phyloP scores from a whole-genome alignment of 2,888 invertebrate genomes.

The Octonoba sinensis region DNA sequence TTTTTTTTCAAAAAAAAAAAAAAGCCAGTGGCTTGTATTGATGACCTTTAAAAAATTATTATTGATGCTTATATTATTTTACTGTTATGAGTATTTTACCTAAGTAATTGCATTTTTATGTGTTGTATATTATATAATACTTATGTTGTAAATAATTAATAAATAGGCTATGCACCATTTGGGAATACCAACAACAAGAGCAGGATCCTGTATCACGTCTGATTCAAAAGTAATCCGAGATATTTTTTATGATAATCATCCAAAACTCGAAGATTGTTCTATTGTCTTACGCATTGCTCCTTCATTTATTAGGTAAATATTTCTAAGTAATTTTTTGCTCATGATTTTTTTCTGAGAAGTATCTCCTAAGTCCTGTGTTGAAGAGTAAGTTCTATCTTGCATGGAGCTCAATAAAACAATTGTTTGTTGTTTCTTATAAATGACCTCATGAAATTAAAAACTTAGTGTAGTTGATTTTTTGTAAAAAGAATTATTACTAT shows the following conservation, averaged over 20 bases:
- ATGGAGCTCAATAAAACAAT: no score
- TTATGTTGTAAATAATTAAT: slow-evolving; percentile 21
- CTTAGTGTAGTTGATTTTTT: no score
- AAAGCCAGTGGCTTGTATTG: no score
- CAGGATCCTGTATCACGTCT: slow-evolving; percentile 76
- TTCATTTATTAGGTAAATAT: slow-evolving; percentile 71
- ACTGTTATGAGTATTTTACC: no score
- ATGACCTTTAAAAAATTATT: no score
- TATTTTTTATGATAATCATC: slow-evolving; percentile 76
- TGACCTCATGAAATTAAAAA: no score
- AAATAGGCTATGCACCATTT: slow-evolving; percentile 72
- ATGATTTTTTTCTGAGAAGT: background rate
- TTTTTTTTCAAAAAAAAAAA: slow-evolving; percentile 1
- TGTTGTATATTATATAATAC: background rate
- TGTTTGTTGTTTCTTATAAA: no score
- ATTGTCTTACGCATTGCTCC: slow-evolving; percentile 76
- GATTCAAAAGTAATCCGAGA: slow-evolving; percentile 77
- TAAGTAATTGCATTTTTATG: background rate
- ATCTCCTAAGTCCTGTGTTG: no score
- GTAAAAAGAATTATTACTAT: no score
- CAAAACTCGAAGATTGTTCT: slow-evolving; percentile 75
- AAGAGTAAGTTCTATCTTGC: no score
- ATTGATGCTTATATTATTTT: no score
- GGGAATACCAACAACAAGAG: slow-evolving; percentile 74
- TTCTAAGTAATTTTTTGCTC: background rate